Evolutionary conservation across 2,888 invertebrate genomes (phyloP).

Genomic region (Phorcus lineatus): DNA sequence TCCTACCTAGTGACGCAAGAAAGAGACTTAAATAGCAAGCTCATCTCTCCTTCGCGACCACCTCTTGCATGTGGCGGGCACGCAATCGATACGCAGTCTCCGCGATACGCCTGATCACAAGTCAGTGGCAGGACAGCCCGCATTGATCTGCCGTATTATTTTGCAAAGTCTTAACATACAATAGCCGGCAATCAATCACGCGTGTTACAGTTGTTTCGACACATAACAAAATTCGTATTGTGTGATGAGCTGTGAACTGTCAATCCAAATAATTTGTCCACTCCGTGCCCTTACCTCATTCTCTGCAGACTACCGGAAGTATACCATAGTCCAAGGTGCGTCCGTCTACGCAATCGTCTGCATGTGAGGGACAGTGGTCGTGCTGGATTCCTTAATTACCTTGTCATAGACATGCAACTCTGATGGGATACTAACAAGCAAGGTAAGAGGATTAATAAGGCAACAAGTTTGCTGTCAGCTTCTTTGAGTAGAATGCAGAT

Average conservation of each 20-base stretch:
- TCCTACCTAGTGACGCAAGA: neutral
- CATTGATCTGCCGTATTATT: neutral
- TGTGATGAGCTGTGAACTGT: neutral
- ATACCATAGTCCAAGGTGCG: neutral
- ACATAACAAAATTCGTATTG: neutral
- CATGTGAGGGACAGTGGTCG: neutral
- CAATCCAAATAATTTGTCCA: neutral
- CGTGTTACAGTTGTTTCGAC: neutral
- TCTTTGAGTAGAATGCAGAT: neutral
- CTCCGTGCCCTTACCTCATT: neutral
- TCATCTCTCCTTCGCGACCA: neutral
- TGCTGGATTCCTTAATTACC: neutral
- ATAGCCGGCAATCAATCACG: neutral
- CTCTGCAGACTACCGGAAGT: slow-evolving; percentile 1
- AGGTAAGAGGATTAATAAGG: slow-evolving; percentile 1
- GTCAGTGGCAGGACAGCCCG: neutral
- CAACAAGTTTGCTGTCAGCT: neutral
- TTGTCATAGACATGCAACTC: neutral
- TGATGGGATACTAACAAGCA: neutral
- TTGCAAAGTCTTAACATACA: neutral
- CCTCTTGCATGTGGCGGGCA: neutral
- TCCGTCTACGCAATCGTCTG: slow-evolving; percentile 1
- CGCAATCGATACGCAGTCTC: neutral
- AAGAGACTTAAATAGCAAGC: neutral
- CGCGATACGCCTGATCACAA: neutral